These are phyloP conservation scores for Liposcelis brunnea DNA, from an alignment of 2,888 invertebrate species.

Conservation along the genomic window DNA sequence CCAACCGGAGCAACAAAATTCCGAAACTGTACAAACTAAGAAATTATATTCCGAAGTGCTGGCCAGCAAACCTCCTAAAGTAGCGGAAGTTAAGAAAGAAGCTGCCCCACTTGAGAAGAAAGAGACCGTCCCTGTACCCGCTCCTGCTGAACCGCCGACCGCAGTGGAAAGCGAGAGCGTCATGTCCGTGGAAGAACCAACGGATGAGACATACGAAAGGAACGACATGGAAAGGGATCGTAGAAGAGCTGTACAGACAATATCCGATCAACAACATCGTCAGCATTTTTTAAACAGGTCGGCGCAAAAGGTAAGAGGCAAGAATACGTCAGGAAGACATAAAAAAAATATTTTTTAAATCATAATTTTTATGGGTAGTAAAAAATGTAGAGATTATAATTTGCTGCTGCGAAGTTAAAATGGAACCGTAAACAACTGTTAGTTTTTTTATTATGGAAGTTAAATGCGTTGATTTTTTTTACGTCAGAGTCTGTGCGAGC, in stretches of 20 bases:
- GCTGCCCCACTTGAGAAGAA: slow-evolving; percentile 17
- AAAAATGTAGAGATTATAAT: too few species aligned
- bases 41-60: slow-evolving; percentile 6
- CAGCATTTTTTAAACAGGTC: slow-evolving; percentile 21
- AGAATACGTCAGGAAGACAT: neutral
- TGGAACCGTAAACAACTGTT: too few species aligned
- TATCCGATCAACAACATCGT: slow-evolving; percentile 15
- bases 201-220: neutral
- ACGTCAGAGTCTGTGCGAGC: neutral
- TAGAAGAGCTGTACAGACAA: slow-evolving; percentile 10
- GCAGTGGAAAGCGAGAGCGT: neutral
- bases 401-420: too few species aligned
- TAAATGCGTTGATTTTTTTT: neutral
- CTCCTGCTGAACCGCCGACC: slow-evolving; percentile 9
- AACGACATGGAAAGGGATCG: neutral
- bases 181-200: neutral
- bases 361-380: neutral
- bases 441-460: too few species aligned
- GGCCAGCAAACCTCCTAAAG: slow-evolving; percentile 12
- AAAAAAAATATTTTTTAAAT: neutral
- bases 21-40: neutral
- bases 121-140: slow-evolving; percentile 15
- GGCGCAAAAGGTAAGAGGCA: slow-evolving; percentile 24
- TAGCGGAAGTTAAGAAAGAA: slow-evolving; percentile 18
- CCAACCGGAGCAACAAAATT: too few species aligned